Evolutionary conservation across 2,113 vertebrate species (phyloP).

Genomic region (Gracilinanus agilis): DNA sequence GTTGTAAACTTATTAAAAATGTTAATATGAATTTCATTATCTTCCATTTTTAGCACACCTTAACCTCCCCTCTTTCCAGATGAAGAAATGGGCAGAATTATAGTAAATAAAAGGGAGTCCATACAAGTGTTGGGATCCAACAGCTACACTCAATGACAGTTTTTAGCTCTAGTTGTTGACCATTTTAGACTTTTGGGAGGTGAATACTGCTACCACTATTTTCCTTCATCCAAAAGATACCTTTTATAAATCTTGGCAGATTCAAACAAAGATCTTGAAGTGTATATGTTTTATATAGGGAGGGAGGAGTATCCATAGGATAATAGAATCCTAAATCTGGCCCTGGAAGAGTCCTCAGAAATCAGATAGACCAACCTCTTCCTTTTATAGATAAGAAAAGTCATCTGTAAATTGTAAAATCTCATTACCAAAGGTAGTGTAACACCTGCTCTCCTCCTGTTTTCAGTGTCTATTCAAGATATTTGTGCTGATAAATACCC

Average conservation of each 20-base stretch:
- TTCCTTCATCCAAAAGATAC: neutral
- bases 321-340: neutral
- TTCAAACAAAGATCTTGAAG: neutral
- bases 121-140: neutral
- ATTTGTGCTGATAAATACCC: neutral
- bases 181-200: neutral
- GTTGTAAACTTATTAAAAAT: neutral
- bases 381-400: neutral
- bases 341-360: neutral
- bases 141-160: neutral
- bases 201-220: neutral
- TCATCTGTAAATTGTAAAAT: neutral
- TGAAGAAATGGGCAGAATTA: neutral
- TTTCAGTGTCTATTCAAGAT: neutral
- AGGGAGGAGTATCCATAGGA: neutral
- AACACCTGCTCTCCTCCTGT: neutral
- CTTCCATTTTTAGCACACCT: slow-evolving; percentile 2
- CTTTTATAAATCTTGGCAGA: neutral
- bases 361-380: neutral
- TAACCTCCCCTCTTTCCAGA: neutral
- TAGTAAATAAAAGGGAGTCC: neutral
- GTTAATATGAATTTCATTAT: slow-evolving; percentile 10
- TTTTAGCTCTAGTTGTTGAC: neutral
- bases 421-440: neutral
- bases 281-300: neutral